These are phyloP conservation scores for Rhinella marina DNA, from an alignment of 2,797 vertebrate genomes.

Conservation along the genomic window DNA sequence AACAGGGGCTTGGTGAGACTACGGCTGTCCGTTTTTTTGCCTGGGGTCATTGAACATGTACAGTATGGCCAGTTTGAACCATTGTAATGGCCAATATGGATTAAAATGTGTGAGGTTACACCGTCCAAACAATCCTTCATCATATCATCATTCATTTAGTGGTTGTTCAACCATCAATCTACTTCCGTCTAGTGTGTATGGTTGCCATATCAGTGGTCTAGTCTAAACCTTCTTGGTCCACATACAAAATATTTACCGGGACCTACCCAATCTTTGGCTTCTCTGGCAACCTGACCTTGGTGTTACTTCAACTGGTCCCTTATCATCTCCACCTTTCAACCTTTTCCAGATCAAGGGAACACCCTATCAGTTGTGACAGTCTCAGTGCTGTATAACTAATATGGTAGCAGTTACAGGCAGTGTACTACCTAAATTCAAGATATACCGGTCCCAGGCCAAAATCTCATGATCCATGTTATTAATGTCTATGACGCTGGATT, in stretches of 20 bases:
- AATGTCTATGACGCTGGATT: not conserved
- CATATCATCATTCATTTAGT: no score
- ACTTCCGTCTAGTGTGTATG: no score
- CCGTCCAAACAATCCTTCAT: no score
- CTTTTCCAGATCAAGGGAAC: not conserved
- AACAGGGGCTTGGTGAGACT: no score
- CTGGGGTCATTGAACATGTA: no score
- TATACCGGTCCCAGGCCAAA: not conserved
- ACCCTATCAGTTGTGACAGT: not conserved
- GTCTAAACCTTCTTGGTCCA: not conserved
- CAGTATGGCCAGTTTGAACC: no score
- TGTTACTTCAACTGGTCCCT: not conserved
- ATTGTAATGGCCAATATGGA: no score
- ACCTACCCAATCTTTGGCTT: not conserved
- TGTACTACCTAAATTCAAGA: not conserved
- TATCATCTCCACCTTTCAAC: not conserved
- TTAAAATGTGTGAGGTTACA: no score
- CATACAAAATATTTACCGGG: not conserved
- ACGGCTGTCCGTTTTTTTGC: no score
- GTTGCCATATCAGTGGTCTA: not conserved
- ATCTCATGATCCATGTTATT: not conserved
- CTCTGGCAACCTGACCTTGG: not conserved
- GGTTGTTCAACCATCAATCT: no score
- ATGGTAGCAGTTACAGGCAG: not conserved
- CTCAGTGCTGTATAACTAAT: not conserved